Base-by-base conservation (phyloP, 2,888 invertebrate species). In the Saturnia japonica region DNA sequence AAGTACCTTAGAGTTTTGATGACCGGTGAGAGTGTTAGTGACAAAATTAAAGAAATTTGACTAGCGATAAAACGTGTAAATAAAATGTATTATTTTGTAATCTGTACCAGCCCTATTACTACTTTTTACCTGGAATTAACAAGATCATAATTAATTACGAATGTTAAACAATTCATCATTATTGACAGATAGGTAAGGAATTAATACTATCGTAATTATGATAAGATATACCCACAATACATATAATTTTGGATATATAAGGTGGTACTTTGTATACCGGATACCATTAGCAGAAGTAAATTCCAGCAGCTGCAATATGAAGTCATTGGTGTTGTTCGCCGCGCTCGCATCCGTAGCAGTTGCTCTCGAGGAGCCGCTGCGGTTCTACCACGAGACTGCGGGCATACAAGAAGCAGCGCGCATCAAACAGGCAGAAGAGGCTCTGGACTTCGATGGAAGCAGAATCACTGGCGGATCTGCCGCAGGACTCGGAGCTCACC, bases 391-490 rank as follows among this genome's bases (percentile, higher is more conserved):
- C 67, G 78, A 78, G 69, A 71, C 68, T 28, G 67, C 78, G 45
- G 82, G 82, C 60, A 79, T 82, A 68, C 70, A 71, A 0, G 73
- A 77, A 60, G 80, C 80, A 6, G 75, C 74, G 9, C 76, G 76
- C n/a, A n/a, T n/a, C n/a, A n/a, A n/a, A n/a, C n/a, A n/a, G n/a
- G n/a, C n/a, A n/a, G n/a, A n/a, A n/a, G 75, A 76, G 40, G 76
- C 78, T 0, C 45, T 72, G 14, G 78, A 80, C 71, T 77, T 79
- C 70, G 77, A 76, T 28, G 78, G 78, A 57, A 67, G 74, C 68
- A 79, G 79, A 68, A 81, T 81, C 28, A 74, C 76, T 11, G 82
- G 82, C 6, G 82, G 82, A 14, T 72, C 74, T 0, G 28, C 69
- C 0, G 74, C 80, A 0, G 14, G 62, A 8, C 70, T 79, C 0